Percentiles rank a stretch among this genome's conserved stretches.
phyloP scores from a whole-genome alignment of 2,888 invertebrate genomes.

The Vanessa cardui region DNA sequence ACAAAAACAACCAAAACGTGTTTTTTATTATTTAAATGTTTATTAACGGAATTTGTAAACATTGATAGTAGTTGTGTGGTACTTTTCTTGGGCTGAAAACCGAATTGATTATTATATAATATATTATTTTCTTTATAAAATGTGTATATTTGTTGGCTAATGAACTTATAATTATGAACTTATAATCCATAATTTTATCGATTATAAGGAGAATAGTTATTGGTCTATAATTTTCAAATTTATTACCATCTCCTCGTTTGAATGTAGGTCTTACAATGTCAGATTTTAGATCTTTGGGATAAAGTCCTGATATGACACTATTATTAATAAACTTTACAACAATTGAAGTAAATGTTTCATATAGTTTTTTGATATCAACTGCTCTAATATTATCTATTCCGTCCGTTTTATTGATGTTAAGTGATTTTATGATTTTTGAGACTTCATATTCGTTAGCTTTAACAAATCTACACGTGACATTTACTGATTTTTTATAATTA shows the following conservation, averaged over 20 bases:
- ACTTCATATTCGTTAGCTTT: too few relatives aligned
- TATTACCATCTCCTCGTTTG: slow-evolving; percentile 16
- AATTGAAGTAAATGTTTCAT: background rate
- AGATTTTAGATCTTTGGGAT: slow-evolving; percentile 34
- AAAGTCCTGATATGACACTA: slow-evolving; percentile 14
- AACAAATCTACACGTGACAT: too few relatives aligned
- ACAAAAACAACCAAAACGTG: background rate
- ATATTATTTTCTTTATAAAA: slow-evolving; percentile 17
- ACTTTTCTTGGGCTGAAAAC: background rate
- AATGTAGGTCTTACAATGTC: slow-evolving; percentile 38
- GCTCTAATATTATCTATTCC: slow-evolving; percentile 37
- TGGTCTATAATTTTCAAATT: slow-evolving; percentile 24
- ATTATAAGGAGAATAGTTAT: slow-evolving; percentile 17
- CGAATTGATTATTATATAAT: background rate
- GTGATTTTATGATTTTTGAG: too few relatives aligned
- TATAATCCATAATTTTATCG: slow-evolving; percentile 23
- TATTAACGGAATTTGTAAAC: background rate
- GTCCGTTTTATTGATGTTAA: slow-evolving; percentile 30
- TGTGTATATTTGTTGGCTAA: slow-evolving; percentile 10
- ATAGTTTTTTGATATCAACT: slow-evolving; percentile 24
- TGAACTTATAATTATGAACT: too few relatives aligned
- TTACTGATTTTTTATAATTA: too few relatives aligned
- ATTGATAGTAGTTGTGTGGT: background rate
- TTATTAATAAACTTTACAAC: slow-evolving; percentile 33
- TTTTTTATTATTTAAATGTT: background rate